Percentiles rank a stretch among this genome's conserved stretches.
phyloP scores from a whole-genome alignment of 1,140 invertebrate genomes.

The Drosophila tropicalis region DNA sequence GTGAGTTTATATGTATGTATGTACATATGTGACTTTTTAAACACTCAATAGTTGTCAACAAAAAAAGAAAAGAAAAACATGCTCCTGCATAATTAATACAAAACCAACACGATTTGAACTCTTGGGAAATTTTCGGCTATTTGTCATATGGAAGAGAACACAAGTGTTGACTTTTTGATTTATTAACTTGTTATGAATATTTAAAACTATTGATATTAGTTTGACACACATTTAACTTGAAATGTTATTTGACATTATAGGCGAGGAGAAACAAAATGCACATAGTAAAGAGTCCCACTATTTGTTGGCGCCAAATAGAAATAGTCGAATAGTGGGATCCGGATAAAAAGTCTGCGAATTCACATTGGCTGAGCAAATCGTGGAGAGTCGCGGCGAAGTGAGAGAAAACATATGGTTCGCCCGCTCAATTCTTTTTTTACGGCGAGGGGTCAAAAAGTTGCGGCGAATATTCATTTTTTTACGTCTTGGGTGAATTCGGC shows the following conservation, averaged over 20 bases:
- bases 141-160: conserved; percentile 2
- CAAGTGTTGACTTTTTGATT: not conserved
- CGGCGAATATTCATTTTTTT: too few relatives aligned
- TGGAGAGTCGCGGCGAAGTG: too few relatives aligned
- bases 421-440: too few relatives aligned
- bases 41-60: not conserved
- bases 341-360: too few relatives aligned
- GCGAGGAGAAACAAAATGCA: not conserved
- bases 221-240: conserved; percentile 7
- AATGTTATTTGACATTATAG: not conserved
- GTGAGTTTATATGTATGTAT: not conserved
- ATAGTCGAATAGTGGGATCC: too few relatives aligned
- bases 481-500: too few relatives aligned
- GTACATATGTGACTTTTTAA: not conserved
- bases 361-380: too few relatives aligned
- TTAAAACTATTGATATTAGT: not conserved
- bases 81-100: conserved; percentile 2
- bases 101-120: conserved; percentile 2
- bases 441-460: too few relatives aligned
- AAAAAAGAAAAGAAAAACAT: not conserved
- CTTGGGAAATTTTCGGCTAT: not conserved
- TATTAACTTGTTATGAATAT: not conserved
- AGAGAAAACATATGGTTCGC: too few relatives aligned
- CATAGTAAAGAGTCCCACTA: not conserved
- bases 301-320: not conserved